Percentiles rank a stretch among this genome's conserved stretches.
Evolutionary conservation across 2,888 invertebrate species (phyloP).

Genomic region (Leptopterna dolabrata): DNA sequence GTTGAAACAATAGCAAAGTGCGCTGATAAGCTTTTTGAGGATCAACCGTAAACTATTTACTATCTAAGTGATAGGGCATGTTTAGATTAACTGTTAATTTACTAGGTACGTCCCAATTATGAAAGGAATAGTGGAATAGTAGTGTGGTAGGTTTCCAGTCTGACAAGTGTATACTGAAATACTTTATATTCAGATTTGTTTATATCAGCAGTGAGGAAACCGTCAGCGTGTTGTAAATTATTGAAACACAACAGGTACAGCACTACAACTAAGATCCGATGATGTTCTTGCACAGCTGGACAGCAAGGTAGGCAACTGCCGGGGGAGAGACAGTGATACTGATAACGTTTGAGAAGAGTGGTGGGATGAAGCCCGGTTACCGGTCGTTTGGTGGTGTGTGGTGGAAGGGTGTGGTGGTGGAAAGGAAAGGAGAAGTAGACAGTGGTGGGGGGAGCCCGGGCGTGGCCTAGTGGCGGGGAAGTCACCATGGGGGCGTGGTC

Average conservation of each 20-base stretch:
- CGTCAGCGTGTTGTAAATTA: not conserved
- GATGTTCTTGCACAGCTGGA: not conserved
- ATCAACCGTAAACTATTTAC: no score
- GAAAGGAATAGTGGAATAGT: no score
- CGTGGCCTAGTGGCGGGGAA: not conserved
- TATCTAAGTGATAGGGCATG: no score
- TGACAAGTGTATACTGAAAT: no score
- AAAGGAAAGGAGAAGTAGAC: not conserved
- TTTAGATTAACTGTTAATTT: no score
- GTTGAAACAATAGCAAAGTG: no score
- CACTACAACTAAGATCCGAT: not conserved
- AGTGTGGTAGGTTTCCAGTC: no score
- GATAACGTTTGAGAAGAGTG: not conserved
- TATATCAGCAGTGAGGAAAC: no score
- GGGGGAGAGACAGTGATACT: not conserved
- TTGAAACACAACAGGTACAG: not conserved
- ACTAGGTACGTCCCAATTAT: no score
- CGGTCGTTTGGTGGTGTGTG: not conserved
- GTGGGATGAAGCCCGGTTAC: not conserved
- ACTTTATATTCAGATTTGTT: no score
- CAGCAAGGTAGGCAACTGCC: not conserved
- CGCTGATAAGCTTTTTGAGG: no score
- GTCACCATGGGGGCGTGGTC: not conserved
- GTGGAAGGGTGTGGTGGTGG: not conserved
- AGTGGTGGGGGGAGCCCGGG: not conserved